Evolutionary conservation across 2,888 invertebrate genomes (phyloP).

Genomic region (Onchidella celtica): DNA sequence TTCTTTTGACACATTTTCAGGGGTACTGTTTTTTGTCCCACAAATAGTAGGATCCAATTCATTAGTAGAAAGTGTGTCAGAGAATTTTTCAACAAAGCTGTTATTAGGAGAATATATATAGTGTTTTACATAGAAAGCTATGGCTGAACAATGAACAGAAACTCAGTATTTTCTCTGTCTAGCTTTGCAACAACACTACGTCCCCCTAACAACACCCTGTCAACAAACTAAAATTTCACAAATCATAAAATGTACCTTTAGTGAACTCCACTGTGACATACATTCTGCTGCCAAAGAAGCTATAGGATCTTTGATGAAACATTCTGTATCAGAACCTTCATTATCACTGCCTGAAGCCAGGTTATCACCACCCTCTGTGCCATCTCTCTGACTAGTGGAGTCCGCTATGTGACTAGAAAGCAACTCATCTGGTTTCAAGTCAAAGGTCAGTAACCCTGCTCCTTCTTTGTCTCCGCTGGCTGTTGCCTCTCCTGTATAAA

Average conservation of each 20-base stretch:
- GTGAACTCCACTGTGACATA: slow-evolving; percentile 87
- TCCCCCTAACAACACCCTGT: no score
- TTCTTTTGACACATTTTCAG: no score
- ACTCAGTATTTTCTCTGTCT: no score
- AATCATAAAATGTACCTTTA: slow-evolving; percentile 81
- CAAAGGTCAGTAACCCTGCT: background rate
- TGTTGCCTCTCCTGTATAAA: slow-evolving; percentile 14
- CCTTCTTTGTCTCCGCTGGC: slow-evolving; percentile 29
- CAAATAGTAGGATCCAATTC: no score
- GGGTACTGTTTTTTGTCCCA: no score
- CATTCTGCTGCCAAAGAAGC: slow-evolving; percentile 81
- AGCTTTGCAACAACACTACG: no score
- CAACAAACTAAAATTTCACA: no score
- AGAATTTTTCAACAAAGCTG: no score
- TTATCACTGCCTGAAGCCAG: slow-evolving; percentile 43
- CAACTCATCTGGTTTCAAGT: slow-evolving; percentile 5
- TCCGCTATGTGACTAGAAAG: slow-evolving; percentile 33
- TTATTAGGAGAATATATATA: no score
- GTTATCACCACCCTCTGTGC: slow-evolving; percentile 31
- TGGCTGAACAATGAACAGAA: no score
- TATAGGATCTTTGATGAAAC: slow-evolving; percentile 57
- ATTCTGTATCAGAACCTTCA: slow-evolving; percentile 41
- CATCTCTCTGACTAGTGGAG: slow-evolving; percentile 47
- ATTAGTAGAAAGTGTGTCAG: no score
- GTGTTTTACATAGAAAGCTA: no score